These are phyloP conservation scores for Zaprionus nigranus DNA, from an alignment of 1,140 invertebrate genomes.

Conservation along the genomic window DNA sequence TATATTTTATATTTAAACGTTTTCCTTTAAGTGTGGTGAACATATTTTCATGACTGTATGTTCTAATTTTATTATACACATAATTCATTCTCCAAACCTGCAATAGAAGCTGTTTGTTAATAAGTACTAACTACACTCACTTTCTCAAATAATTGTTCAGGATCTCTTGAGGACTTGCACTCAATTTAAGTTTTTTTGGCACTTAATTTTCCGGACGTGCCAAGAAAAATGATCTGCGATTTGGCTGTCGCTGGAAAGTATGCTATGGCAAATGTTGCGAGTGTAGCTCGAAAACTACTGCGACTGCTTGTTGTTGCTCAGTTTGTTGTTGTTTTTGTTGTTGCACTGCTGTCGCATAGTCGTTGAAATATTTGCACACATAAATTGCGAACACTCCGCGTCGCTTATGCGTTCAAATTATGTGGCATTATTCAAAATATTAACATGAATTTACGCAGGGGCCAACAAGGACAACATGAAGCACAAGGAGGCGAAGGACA, in stretches of 20 bases:
- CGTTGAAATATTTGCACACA: slow-evolving; percentile 53
- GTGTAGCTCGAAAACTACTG: slow-evolving; percentile 16
- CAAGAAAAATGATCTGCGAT: slow-evolving; percentile 53
- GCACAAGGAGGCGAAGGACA: not conserved
- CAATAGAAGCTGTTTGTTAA: not conserved
- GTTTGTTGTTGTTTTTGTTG: slow-evolving; percentile 4
- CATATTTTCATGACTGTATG: too few species aligned
- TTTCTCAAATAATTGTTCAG: not conserved
- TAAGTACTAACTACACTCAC: not conserved
- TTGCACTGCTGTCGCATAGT: slow-evolving; percentile 14
- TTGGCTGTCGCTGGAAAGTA: slow-evolving; percentile 32
- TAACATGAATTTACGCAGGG: slow-evolving; percentile 64
- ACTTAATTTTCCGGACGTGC: slow-evolving; percentile 24
- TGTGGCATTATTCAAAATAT: slow-evolving; percentile 75
- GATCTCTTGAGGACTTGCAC: not conserved
- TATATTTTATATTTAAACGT: too few species aligned
- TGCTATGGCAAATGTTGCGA: slow-evolving; percentile 36
- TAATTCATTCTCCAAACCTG: too few species aligned
- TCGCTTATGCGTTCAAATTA: slow-evolving; percentile 71
- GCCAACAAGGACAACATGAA: slow-evolving; percentile 27
- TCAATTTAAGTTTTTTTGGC: not conserved
- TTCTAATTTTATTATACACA: too few species aligned
- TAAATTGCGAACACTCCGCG: slow-evolving; percentile 56
- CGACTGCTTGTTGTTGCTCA: not conserved
- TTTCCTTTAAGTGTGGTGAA: too few species aligned